Evolutionary conservation across 2,797 vertebrate species (phyloP).

Genomic region (Triplophysa bombifrons): DNA sequence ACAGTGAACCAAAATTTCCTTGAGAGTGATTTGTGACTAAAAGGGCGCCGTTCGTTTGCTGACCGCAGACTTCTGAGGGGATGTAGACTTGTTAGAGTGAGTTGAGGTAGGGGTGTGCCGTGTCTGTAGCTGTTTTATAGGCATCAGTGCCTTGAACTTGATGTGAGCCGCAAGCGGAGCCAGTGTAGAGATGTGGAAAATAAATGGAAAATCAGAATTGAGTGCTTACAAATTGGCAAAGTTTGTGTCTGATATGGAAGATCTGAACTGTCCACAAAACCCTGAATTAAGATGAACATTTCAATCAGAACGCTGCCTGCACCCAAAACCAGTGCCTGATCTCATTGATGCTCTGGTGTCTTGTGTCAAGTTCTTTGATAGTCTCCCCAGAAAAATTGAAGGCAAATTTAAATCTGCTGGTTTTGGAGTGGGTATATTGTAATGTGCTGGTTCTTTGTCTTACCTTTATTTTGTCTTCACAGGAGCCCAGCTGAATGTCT

Average conservation of each 20-base stretch:
- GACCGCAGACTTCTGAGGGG: background rate
- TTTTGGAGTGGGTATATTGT: background rate
- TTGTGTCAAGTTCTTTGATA: background rate
- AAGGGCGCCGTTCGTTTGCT: background rate
- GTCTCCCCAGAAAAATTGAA: background rate
- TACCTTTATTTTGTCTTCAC: background rate
- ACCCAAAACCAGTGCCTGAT: background rate
- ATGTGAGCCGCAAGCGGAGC: no score
- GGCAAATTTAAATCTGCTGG: background rate
- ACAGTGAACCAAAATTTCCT: background rate
- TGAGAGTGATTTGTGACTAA: background rate
- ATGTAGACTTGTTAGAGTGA: no score
- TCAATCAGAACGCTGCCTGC: background rate
- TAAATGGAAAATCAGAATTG: background rate
- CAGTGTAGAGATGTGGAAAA: no score
- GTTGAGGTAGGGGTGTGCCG: background rate
- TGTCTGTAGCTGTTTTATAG: no score
- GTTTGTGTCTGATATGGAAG: background rate
- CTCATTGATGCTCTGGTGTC: background rate
- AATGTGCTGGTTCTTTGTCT: background rate
- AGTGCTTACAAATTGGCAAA: background rate
- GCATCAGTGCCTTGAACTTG: no score
- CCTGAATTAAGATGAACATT: background rate
- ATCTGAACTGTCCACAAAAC: background rate
- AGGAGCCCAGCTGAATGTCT: conserved; percentile 83